Evolutionary conservation across 2,797 vertebrate species (phyloP).

Genomic region (Rhynchonycteris naso): DNA sequence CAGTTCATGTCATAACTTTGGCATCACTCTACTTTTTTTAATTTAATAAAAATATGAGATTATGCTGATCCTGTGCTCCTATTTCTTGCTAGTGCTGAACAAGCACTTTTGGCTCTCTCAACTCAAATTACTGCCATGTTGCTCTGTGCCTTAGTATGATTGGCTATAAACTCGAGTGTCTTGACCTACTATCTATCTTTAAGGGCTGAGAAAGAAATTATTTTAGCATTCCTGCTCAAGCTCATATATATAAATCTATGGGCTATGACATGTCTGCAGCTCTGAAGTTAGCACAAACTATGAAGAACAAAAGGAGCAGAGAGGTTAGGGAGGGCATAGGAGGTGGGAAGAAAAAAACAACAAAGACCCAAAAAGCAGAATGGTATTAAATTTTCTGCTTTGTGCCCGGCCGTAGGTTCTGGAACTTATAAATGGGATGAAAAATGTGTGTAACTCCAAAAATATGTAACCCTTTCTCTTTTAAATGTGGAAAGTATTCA

Average conservation of each 20-base stretch:
- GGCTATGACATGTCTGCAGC: slow-evolving; percentile 65
- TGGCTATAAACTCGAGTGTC: slow-evolving; percentile 78
- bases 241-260: slow-evolving; percentile 69
- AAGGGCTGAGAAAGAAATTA: slow-evolving; percentile 73
- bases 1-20: slow-evolving; percentile 76
- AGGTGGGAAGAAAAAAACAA: background rate
- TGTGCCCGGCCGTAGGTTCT: slow-evolving; percentile 57
- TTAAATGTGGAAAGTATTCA: slow-evolving; percentile 45
- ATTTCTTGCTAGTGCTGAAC: slow-evolving; percentile 81
- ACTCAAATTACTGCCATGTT: slow-evolving; percentile 73
- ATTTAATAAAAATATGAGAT: slow-evolving; percentile 82
- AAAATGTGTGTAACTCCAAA: slow-evolving; percentile 13
- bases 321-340: too few species aligned
- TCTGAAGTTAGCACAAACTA: slow-evolving; percentile 41
- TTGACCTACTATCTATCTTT: slow-evolving; percentile 73
- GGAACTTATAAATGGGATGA: slow-evolving; percentile 57
- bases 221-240: slow-evolving; percentile 76
- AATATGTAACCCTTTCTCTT: slow-evolving; percentile 27
- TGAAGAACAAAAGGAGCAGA: slow-evolving; percentile 19
- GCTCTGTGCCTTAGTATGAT: slow-evolving; percentile 65
- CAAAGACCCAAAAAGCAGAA: background rate
- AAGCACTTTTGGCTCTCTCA: slow-evolving; percentile 78
- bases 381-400: slow-evolving; percentile 57
- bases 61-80: slow-evolving; percentile 68
- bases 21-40: slow-evolving; percentile 55